Evolutionary conservation across 2,888 invertebrate genomes (phyloP).

Genomic region (Mechanitis messenoides): DNA sequence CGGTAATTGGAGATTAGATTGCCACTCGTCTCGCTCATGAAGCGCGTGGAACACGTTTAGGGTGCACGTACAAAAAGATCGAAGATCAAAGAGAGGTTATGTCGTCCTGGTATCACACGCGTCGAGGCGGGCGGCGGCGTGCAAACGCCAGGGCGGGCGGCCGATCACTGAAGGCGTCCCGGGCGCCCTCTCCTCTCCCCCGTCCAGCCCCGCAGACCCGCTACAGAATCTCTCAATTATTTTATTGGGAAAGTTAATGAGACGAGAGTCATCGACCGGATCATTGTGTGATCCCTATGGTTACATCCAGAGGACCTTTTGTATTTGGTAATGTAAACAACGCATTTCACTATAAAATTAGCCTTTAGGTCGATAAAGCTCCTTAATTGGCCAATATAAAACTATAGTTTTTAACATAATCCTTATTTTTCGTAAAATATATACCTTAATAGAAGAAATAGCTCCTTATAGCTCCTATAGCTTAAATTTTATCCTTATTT

Average conservation of each 20-base stretch:
- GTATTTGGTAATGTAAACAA: conserved; percentile 8
- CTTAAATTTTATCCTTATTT: too few relatives aligned
- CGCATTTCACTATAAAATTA: neutral
- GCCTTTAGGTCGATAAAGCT: neutral
- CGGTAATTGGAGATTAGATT: conserved; percentile 30
- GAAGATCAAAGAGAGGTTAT: conserved; percentile 41
- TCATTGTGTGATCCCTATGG: conserved; percentile 49
- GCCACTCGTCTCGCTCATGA: conserved; percentile 1
- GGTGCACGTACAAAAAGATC: conserved; percentile 28
- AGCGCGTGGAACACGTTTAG: conserved; percentile 1
- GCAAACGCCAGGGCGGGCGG: conserved; percentile 63
- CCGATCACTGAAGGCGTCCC: conserved; percentile 55
- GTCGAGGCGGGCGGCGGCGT: conserved; percentile 42
- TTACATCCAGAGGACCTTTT: conserved; percentile 28
- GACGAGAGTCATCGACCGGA: conserved; percentile 59
- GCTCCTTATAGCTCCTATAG: too few relatives aligned
- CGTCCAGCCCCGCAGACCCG: conserved; percentile 42
- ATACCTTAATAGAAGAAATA: too few relatives aligned
- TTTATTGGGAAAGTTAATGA: conserved; percentile 75
- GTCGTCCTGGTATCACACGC: conserved; percentile 41
- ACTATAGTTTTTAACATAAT: too few relatives aligned
- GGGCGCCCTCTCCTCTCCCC: conserved; percentile 47
- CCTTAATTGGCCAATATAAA: neutral
- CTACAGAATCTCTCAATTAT: conserved; percentile 71
- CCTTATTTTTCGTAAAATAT: too few relatives aligned